phyloP scores from a whole-genome alignment of 2,797 vertebrate genomes.

The Onychomys arenicola region DNA sequence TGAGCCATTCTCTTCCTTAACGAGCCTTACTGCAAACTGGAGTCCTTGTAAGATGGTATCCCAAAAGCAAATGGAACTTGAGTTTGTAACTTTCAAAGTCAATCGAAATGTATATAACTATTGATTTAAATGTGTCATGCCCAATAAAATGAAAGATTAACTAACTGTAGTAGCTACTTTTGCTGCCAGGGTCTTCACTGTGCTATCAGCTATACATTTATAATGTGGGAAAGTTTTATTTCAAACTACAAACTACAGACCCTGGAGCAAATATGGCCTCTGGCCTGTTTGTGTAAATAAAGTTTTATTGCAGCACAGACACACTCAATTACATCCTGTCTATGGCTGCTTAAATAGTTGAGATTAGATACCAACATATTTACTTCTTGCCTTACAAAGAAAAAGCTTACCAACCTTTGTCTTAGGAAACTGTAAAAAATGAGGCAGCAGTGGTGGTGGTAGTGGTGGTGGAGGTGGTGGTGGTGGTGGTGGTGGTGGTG shows the following conservation, averaged over 20 bases:
- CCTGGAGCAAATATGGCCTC: not conserved
- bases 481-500: too few species aligned
- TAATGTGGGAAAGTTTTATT: conserved; percentile 46
- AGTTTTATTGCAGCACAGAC: not conserved
- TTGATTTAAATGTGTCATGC: too few species aligned
- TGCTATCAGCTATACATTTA: not conserved
- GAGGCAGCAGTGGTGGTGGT: not conserved
- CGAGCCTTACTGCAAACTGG: too few species aligned
- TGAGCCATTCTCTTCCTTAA: too few species aligned
- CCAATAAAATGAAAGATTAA: too few species aligned
- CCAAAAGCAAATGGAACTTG: too few species aligned
- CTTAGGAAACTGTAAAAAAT: conserved; percentile 27
- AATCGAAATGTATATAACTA: too few species aligned
- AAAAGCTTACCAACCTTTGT: not conserved
- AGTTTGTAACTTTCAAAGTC: too few species aligned
- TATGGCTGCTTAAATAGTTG: not conserved
- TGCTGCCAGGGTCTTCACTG: too few species aligned
- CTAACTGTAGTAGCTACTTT: too few species aligned
- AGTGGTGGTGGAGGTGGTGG: too few species aligned
- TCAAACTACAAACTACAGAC: not conserved
- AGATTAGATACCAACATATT: not conserved
- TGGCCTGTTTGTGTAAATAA: not conserved
- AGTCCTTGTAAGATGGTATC: too few species aligned
- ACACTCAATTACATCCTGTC: not conserved
- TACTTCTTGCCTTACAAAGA: not conserved